A percentile compares a stretch with the other conserved stretches of the same genome.
phyloP scores from a whole-genome alignment of 2,888 invertebrate species.

The Acanthosoma haemorrhoidale region DNA sequence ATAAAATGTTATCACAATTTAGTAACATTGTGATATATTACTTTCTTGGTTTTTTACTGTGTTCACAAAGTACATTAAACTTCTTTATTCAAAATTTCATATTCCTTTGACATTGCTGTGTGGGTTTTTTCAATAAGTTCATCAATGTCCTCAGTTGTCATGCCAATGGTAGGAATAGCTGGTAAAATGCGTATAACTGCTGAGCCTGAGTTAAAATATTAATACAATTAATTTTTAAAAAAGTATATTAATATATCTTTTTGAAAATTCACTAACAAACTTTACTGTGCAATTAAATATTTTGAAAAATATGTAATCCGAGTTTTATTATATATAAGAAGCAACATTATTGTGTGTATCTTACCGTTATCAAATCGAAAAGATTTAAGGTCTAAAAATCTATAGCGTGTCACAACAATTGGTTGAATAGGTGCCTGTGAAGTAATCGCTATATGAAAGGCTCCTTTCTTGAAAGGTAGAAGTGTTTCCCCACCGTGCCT shows the following conservation, averaged over 20 bases:
- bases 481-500: slow-evolving; percentile 69
- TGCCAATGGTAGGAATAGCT: slow-evolving; percentile 40
- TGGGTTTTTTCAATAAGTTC: slow-evolving; percentile 42
- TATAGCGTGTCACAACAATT: slow-evolving; percentile 53
- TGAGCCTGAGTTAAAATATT: slow-evolving; percentile 37
- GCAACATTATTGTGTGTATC: not conserved
- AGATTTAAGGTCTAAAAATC: slow-evolving; percentile 44
- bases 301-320: too few relatives aligned
- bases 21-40: not conserved
- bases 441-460: slow-evolving; percentile 86
- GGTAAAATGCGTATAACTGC: slow-evolving; percentile 41
- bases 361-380: slow-evolving; percentile 44
- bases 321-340: too few relatives aligned
- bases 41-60: not conserved
- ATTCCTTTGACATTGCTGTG: slow-evolving; percentile 43
- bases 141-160: slow-evolving; percentile 41
- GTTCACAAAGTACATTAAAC: not conserved
- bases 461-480: slow-evolving; percentile 93
- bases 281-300: too few relatives aligned
- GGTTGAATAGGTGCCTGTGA: slow-evolving; percentile 54
- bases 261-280: too few relatives aligned
- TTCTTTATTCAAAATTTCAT: slow-evolving; percentile 35
- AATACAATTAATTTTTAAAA: slow-evolving; percentile 16
- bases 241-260: slow-evolving; percentile 37
- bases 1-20: not conserved